Conservation (phyloP, 2,797 vertebrate genomes). For the Sarcophilus harrisii region DNA sequence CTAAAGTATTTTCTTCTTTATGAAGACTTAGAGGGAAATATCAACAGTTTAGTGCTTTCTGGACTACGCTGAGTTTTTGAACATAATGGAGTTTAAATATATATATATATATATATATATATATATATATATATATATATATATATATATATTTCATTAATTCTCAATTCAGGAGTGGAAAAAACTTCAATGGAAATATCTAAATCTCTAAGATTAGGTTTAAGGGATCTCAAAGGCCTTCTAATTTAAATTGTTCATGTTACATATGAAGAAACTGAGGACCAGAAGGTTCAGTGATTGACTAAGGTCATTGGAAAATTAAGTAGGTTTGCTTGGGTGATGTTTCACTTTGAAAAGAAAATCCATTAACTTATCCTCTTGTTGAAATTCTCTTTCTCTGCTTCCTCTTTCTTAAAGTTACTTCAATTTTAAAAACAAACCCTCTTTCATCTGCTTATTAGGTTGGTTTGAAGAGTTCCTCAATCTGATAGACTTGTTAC, state of each 20-base stretch:
- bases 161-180: slow-evolving; percentile 36
- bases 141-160: not conserved
- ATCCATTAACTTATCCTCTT: not conserved
- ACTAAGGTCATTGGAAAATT: slow-evolving; percentile 23
- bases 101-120: too few species aligned
- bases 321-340: not conserved
- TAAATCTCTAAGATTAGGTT: not conserved
- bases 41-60: slow-evolving; percentile 1
- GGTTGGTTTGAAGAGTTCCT: slow-evolving; percentile 35
- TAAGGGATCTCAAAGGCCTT: not conserved
- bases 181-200: not conserved
- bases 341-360: slow-evolving; percentile 18
- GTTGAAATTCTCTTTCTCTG: not conserved
- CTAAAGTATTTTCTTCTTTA: slow-evolving; percentile 28
- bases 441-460: not conserved
- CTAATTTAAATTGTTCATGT: not conserved
- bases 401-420: not conserved
- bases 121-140: not conserved
- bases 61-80: slow-evolving; percentile 16
- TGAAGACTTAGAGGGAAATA: slow-evolving; percentile 42
- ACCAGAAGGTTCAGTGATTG: not conserved
- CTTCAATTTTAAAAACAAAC: not conserved
- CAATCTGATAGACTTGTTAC: slow-evolving; percentile 17
- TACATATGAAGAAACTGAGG: not conserved
- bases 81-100: slow-evolving; percentile 15